These are phyloP conservation scores for Pemphredon lugubris DNA, from an alignment of 2,888 invertebrate genomes.

Conservation along the genomic window DNA sequence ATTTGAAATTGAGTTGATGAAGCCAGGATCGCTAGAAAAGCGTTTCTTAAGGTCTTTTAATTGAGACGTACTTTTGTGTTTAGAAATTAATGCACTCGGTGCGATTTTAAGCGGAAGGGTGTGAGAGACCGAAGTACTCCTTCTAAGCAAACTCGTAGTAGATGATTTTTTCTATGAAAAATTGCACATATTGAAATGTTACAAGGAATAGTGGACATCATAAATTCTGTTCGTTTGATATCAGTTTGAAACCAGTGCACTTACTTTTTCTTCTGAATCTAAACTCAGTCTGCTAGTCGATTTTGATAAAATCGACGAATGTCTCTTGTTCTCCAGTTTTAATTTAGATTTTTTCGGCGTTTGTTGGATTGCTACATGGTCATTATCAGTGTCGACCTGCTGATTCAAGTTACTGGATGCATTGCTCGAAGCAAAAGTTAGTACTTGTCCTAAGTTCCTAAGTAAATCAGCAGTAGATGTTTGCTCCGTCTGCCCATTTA, in stretches of 20 bases:
- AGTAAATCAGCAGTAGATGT: conserved; percentile 60
- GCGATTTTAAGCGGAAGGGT: conserved; percentile 23
- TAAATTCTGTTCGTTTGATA: not conserved
- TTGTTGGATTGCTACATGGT: conserved; percentile 20
- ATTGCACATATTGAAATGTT: not conserved
- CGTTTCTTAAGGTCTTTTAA: conserved; percentile 63
- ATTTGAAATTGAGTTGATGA: conserved; percentile 25
- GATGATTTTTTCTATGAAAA: conserved; percentile 36
- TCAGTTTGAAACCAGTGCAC: not conserved
- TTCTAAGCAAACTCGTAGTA: conserved; percentile 48
- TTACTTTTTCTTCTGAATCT: conserved; percentile 41
- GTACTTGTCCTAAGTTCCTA: conserved; percentile 65
- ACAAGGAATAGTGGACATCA: not conserved
- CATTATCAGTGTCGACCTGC: conserved; percentile 2
- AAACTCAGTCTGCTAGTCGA: conserved; percentile 36
- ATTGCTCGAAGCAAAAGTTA: conserved; percentile 61
- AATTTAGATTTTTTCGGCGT: conserved; percentile 27
- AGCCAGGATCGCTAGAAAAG: conserved; percentile 67
- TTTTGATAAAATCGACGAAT: conserved; percentile 12
- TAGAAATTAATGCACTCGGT: conserved; percentile 28
- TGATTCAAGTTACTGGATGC: conserved; percentile 25
- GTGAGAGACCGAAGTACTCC: conserved; percentile 59
- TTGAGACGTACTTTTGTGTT: conserved; percentile 49
- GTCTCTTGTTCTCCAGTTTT: conserved; percentile 15
- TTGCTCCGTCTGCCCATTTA: conserved; percentile 63